These are phyloP conservation scores for Uromys caudimaculatus DNA, from an alignment of 2,797 vertebrate genomes.

Conservation along the genomic window DNA sequence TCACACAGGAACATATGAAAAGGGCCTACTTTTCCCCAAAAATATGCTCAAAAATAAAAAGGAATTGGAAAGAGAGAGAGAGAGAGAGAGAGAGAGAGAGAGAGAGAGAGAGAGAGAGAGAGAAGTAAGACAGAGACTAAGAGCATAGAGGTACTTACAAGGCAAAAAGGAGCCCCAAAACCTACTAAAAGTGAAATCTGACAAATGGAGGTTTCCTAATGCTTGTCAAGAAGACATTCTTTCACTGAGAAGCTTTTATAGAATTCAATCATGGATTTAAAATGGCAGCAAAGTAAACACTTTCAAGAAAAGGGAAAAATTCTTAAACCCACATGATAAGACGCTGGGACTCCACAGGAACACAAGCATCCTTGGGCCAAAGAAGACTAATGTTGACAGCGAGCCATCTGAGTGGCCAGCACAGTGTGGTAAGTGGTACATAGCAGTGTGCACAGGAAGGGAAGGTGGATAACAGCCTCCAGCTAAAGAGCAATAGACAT, in stretches of 20 bases:
- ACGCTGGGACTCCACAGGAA: neutral
- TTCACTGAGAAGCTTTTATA: conserved; percentile 60
- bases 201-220: conserved; percentile 58
- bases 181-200: conserved; percentile 34
- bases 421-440: neutral
- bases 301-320: neutral
- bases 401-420: neutral
- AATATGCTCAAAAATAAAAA: neutral
- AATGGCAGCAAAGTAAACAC: conserved; percentile 65
- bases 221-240: conserved; percentile 68
- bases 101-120: neutral
- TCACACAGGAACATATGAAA: neutral
- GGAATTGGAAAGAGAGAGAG: neutral
- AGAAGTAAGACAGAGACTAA: neutral
- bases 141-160: neutral
- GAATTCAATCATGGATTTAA: conserved; percentile 70
- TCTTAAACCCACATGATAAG: conserved; percentile 63
- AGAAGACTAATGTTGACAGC: conserved; percentile 10
- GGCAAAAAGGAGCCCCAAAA: conserved; percentile 28
- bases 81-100: neutral
- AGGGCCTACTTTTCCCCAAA: neutral
- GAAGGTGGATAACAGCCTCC: neutral
- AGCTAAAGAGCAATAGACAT: conserved; percentile 13
- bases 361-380: conserved; percentile 1
- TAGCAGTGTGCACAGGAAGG: neutral